phyloP scores from a whole-genome alignment of 2,113 vertebrate genomes.

The Clarias gariepinus region DNA sequence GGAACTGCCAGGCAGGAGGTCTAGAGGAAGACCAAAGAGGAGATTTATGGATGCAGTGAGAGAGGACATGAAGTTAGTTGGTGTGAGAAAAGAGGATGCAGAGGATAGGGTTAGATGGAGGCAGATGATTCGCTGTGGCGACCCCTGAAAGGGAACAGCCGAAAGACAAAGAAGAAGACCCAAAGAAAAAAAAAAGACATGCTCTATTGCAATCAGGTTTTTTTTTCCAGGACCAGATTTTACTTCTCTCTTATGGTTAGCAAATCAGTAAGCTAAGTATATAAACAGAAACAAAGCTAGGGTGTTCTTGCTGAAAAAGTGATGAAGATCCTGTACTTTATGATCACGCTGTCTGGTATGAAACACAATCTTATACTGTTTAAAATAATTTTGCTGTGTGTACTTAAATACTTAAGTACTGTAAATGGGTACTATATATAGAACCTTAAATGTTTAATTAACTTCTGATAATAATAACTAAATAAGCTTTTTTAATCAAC shows the following conservation, averaged over 20 bases:
- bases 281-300: not conserved
- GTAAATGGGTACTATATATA: not conserved
- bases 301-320: not conserved
- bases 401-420: not conserved
- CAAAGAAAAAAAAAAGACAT: not conserved
- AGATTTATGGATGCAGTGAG: too few species aligned
- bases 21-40: too few species aligned
- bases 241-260: not conserved
- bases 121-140: too few species aligned
- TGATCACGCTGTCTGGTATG: not conserved
- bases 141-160: too few species aligned
- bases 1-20: too few species aligned
- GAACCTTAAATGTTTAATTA: not conserved
- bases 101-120: too few species aligned
- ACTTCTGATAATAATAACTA: too few species aligned
- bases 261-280: not conserved
- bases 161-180: too few species aligned
- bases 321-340: not conserved
- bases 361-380: not conserved
- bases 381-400: not conserved
- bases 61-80: too few species aligned
- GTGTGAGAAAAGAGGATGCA: too few species aligned
- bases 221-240: not conserved
- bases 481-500: not conserved
- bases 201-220: not conserved